These are phyloP conservation scores for Mormoops blainvillei DNA, from an alignment of 2,113 vertebrate genomes.

Conservation along the genomic window DNA sequence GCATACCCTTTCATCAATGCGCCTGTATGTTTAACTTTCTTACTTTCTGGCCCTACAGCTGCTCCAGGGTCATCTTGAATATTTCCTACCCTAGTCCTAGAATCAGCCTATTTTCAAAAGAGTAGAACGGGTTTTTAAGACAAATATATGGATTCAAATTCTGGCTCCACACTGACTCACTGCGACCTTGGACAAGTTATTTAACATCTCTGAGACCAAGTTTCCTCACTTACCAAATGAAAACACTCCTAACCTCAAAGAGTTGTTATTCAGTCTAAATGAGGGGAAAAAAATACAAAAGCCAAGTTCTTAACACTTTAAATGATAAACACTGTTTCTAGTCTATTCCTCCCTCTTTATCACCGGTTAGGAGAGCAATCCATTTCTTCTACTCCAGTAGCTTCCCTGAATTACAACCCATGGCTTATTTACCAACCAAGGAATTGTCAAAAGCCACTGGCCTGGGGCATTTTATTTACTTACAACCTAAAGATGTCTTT, in stretches of 20 bases:
- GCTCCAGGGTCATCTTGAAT: neutral
- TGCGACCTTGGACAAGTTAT: neutral
- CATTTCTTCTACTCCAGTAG: neutral
- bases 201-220: neutral
- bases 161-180: neutral
- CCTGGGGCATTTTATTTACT: neutral
- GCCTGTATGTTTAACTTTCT: neutral
- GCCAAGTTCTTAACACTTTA: neutral
- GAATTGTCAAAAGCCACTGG: neutral
- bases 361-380: neutral
- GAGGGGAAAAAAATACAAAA: constrained; percentile 13
- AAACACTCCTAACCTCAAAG: neutral
- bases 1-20: neutral
- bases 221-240: neutral
- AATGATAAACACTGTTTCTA: neutral
- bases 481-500: neutral
- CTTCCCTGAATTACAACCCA: neutral
- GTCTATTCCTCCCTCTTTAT: neutral
- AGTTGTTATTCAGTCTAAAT: neutral
- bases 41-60: neutral
- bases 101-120: neutral
- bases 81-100: neutral
- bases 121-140: neutral
- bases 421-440: neutral
- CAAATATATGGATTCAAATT: neutral